A percentile compares a stretch with the other conserved stretches of the same genome.
phyloP scores from a whole-genome alignment of 1,140 invertebrate genomes.

The Trypoxylus dichotomus region DNA sequence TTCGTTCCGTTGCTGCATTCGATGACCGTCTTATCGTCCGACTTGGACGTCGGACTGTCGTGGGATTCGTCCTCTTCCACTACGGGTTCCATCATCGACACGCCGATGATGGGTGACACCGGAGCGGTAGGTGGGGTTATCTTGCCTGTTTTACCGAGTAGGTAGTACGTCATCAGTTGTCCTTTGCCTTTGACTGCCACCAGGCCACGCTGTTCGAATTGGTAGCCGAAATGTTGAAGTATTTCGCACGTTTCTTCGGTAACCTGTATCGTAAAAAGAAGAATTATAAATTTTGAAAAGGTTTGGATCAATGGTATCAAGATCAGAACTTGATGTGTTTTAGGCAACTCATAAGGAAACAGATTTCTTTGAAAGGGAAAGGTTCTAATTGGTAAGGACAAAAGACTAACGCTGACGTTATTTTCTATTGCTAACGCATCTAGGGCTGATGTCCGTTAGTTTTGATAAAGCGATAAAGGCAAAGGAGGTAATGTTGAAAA shows the following conservation, averaged over 20 bases:
- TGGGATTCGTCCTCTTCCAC: conserved; percentile 50
- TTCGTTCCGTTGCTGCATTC: conserved; percentile 44
- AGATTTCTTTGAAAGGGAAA: no score
- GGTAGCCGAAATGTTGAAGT: conserved; percentile 83
- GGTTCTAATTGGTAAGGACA: no score
- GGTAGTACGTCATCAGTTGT: conserved; percentile 92
- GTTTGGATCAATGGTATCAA: not conserved
- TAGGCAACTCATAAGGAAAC: no score
- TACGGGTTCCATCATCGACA: conserved; percentile 46
- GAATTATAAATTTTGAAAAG: not conserved
- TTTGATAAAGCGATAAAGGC: no score
- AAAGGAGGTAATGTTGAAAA: no score
- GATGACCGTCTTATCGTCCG: conserved; percentile 52
- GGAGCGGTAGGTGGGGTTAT: conserved; percentile 52
- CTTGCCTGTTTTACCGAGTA: conserved; percentile 74
- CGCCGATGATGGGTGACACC: conserved; percentile 45
- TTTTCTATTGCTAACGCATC: no score
- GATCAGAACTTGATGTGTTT: no score
- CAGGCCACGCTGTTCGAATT: conserved; percentile 87
- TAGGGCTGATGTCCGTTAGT: no score
- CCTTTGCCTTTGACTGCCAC: conserved; percentile 95
- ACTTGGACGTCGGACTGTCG: conserved; percentile 48
- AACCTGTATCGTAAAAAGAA: conserved; percentile 62
- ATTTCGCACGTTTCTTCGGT: conserved; percentile 90
- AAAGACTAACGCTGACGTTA: no score